Evolutionary conservation across 1,140 invertebrate genomes (phyloP).

Genomic region (Hyles euphorbiae): DNA sequence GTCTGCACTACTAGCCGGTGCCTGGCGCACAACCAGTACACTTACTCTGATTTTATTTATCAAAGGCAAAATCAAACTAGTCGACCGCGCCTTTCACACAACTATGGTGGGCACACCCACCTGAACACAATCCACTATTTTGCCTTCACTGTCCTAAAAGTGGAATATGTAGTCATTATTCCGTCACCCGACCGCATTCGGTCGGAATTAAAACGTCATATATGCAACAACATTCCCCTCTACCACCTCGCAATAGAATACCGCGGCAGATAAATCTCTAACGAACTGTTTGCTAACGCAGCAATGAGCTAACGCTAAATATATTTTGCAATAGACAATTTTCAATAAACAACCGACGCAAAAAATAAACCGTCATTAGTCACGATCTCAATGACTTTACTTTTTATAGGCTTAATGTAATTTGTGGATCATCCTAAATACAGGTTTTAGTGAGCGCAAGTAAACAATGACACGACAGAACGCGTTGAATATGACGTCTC

Average conservation of each 20-base stretch:
- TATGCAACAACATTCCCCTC: neutral
- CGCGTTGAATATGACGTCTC: conserved; percentile 41
- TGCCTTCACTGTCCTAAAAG: conserved; percentile 36
- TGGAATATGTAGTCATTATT: conserved; percentile 17
- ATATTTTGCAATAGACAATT: too few relatives aligned
- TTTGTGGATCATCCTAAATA: too few relatives aligned
- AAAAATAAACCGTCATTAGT: too few relatives aligned
- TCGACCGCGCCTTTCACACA: conserved; percentile 53
- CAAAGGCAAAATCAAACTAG: conserved; percentile 43
- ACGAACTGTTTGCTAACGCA: too few relatives aligned
- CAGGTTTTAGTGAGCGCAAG: too few relatives aligned
- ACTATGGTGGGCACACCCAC: conserved; percentile 37
- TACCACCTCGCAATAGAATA: neutral
- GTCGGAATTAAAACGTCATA: conserved; percentile 3
- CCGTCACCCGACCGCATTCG: neutral
- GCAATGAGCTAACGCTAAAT: too few relatives aligned
- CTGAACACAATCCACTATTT: conserved; percentile 29
- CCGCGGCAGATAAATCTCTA: too few relatives aligned
- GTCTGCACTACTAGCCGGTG: conserved; percentile 17
- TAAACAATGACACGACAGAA: neutral
- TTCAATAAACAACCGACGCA: too few relatives aligned
- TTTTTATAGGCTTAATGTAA: too few relatives aligned
- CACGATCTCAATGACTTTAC: too few relatives aligned
- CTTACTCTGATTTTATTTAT: conserved; percentile 31
- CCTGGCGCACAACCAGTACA: conserved; percentile 28